Percentiles rank a stretch among this genome's conserved stretches.
Evolutionary conservation across 2,888 invertebrate species (phyloP).

Genomic region (Pherbina coryleti): DNA sequence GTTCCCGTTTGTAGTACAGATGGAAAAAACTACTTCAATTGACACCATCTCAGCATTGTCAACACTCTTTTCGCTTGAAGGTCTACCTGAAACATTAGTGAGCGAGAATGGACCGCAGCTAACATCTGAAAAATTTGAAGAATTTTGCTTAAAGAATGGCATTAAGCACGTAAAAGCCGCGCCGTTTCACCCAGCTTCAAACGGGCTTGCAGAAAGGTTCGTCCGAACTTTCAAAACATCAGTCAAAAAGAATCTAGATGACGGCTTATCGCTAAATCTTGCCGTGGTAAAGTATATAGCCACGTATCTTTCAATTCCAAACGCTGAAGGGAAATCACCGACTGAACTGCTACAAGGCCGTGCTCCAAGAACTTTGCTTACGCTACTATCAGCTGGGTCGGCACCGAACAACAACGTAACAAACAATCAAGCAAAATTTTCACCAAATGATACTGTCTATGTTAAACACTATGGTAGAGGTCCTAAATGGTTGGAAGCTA

Average conservation of each 20-base stretch:
- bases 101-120: slow-evolving; percentile 52
- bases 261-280: slow-evolving; percentile 11
- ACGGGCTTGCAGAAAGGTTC: slow-evolving; percentile 50
- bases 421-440: not conserved
- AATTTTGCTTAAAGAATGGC: slow-evolving; percentile 48
- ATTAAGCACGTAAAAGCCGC: slow-evolving; percentile 50
- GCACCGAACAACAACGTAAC: not conserved
- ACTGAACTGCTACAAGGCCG: slow-evolving; percentile 38
- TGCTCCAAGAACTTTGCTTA: slow-evolving; percentile 25
- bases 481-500: not conserved
- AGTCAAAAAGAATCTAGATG: slow-evolving; percentile 36
- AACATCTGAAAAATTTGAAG: slow-evolving; percentile 46
- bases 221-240: slow-evolving; percentile 39
- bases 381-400: slow-evolving; percentile 2
- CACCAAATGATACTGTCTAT: not conserved
- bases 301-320: slow-evolving; percentile 33
- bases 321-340: slow-evolving; percentile 33
- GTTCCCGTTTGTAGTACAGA: slow-evolving; percentile 37
- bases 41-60: slow-evolving; percentile 46
- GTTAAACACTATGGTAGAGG: not conserved
- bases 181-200: slow-evolving; percentile 47
- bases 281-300: slow-evolving; percentile 37
- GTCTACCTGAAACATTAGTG: slow-evolving; percentile 48
- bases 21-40: slow-evolving; percentile 40
- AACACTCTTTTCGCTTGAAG: slow-evolving; percentile 51